Evolutionary conservation across 2,888 invertebrate genomes (phyloP).

Genomic region (Drosophila nr. fundita): DNA sequence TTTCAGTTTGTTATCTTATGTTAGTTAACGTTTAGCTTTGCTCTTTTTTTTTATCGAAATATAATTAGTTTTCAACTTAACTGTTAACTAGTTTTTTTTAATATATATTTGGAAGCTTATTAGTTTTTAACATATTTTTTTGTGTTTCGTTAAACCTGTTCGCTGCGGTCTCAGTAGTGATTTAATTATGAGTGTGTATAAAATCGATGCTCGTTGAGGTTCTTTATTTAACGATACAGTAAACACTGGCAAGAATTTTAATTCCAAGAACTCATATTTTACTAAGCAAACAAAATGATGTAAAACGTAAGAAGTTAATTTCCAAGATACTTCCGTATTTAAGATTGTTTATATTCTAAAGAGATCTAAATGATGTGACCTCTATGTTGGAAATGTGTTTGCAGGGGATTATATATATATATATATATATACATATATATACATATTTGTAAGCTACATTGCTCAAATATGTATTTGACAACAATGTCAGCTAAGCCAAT

Average conservation of each 20-base stretch:
- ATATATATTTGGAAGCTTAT: neutral
- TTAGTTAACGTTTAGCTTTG: neutral
- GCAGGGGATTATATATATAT: neutral
- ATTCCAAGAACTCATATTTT: neutral
- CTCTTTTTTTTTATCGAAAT: neutral
- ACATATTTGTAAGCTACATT: neutral
- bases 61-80: neutral
- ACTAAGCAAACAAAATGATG: neutral
- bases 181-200: neutral
- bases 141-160: conserved; percentile 14
- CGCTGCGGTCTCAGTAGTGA: neutral
- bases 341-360: neutral
- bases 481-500: conserved; percentile 14
- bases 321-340: neutral
- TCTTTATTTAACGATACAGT: neutral
- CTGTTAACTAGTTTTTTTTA: neutral
- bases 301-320: neutral
- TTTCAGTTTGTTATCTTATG: neutral
- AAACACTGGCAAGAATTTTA: too few relatives aligned
- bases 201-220: neutral
- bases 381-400: neutral
- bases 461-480: conserved; percentile 19
- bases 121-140: neutral
- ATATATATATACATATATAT: neutral
- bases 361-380: neutral